phyloP scores from a whole-genome alignment of 2,113 vertebrate genomes.

The Scytalopus superciliaris region DNA sequence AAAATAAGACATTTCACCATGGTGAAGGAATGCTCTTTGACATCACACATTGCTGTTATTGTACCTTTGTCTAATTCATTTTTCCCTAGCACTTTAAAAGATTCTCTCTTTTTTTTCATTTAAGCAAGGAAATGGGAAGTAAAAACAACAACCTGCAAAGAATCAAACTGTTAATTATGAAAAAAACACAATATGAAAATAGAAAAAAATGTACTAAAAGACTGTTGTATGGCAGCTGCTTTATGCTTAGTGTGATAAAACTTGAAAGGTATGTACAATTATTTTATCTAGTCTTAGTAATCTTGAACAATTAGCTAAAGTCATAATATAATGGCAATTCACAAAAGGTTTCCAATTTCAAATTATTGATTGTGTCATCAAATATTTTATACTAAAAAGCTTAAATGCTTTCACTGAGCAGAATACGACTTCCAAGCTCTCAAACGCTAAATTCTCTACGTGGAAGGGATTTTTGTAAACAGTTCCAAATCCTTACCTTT shows the following conservation, averaged over 20 bases:
- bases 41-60: neutral
- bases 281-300: neutral
- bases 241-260: neutral
- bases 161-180: neutral
- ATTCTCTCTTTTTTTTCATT: neutral
- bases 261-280: neutral
- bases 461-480: neutral
- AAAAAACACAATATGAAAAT: neutral
- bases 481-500: constrained; percentile 79
- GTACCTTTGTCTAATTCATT: neutral
- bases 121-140: neutral
- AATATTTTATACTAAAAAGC: neutral
- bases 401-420: neutral
- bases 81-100: neutral
- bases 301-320: neutral
- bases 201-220: neutral
- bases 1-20: neutral
- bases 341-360: neutral
- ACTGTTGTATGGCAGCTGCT: neutral
- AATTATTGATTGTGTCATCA: neutral
- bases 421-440: neutral
- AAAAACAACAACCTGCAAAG: neutral
- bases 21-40: neutral
- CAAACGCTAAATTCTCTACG: neutral
- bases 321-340: neutral